Conservation (phyloP, 2,113 vertebrate species). For the Anguilla japonica region DNA sequence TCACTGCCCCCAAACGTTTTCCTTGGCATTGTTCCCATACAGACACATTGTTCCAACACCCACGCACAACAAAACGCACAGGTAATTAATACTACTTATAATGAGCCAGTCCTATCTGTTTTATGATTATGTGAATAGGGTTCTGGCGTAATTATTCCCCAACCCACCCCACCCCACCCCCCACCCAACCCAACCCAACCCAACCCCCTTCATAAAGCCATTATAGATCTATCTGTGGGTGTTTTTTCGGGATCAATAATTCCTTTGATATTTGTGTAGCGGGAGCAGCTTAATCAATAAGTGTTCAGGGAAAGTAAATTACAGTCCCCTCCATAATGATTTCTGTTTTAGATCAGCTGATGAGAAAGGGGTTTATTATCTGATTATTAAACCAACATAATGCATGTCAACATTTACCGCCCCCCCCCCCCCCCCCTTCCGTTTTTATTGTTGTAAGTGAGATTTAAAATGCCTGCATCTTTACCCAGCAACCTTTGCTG, state of each 20-base stretch:
- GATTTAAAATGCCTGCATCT: slow-evolving; percentile 26
- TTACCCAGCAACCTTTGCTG: slow-evolving; percentile 1
- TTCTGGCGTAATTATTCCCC: slow-evolving; percentile 79
- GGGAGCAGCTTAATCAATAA: slow-evolving; percentile 85
- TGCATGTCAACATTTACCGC: slow-evolving; percentile 42
- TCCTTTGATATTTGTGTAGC: slow-evolving; percentile 90
- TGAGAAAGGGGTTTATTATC: slow-evolving; percentile 87
- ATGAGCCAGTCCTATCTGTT: slow-evolving; percentile 78
- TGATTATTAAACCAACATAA: slow-evolving; percentile 58
- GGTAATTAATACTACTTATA: slow-evolving; percentile 82
- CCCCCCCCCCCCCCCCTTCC: slow-evolving; percentile 4
- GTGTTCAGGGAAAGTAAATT: slow-evolving; percentile 91
- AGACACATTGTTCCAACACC: slow-evolving; percentile 40
- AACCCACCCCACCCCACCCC: slow-evolving; percentile 59
- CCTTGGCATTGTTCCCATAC: slow-evolving; percentile 44
- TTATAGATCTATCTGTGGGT: slow-evolving; percentile 83
- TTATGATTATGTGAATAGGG: slow-evolving; percentile 79
- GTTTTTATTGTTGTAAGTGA: background rate
- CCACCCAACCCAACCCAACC: too few species aligned
- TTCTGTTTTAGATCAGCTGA: slow-evolving; percentile 72
- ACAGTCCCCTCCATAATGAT: slow-evolving; percentile 83
- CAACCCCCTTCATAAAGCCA: slow-evolving; percentile 79
- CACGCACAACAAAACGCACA: slow-evolving; percentile 67
- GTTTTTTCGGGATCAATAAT: slow-evolving; percentile 87
- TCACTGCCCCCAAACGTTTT: background rate